These are phyloP conservation scores for Scomber scombrus DNA, from an alignment of 2,113 vertebrate genomes.

Conservation along the genomic window DNA sequence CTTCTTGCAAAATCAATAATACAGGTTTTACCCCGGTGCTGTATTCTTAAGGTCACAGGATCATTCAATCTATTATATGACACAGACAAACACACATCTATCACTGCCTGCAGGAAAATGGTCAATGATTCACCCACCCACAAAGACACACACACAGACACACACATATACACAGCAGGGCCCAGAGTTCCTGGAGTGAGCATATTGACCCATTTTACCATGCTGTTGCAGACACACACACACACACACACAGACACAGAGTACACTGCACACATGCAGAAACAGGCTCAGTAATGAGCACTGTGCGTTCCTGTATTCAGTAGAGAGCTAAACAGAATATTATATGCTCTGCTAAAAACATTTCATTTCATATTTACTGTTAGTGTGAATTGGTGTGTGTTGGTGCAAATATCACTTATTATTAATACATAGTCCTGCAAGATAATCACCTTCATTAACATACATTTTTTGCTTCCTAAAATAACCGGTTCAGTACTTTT, in stretches of 20 bases:
- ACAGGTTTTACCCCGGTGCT: constrained; percentile 34
- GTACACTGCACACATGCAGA: too few relatives aligned
- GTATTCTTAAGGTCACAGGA: constrained; percentile 63
- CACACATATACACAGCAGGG: constrained; percentile 28
- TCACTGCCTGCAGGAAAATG: constrained; percentile 53
- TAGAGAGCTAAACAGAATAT: not conserved
- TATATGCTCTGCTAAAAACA: not conserved
- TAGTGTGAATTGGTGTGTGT: not conserved
- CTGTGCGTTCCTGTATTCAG: not conserved
- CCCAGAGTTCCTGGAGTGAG: constrained; percentile 50
- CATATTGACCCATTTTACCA: constrained; percentile 63
- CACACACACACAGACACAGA: not conserved
- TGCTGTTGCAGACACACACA: not conserved
- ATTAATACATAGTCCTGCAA: not conserved
- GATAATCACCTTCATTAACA: not conserved
- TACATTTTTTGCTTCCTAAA: not conserved
- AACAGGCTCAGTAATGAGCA: constrained; percentile 3
- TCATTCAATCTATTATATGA: constrained; percentile 62
- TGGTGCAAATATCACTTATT: not conserved
- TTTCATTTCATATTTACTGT: not conserved
- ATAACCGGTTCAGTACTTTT: not conserved
- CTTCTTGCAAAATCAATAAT: constrained; percentile 49
- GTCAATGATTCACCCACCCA: constrained; percentile 63
- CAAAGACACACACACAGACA: constrained; percentile 29
- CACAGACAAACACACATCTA: constrained; percentile 40